Percentiles rank a stretch among this genome's conserved stretches.
Conservation (phyloP, 2,797 vertebrate genomes). For the Falco berigora region DNA sequence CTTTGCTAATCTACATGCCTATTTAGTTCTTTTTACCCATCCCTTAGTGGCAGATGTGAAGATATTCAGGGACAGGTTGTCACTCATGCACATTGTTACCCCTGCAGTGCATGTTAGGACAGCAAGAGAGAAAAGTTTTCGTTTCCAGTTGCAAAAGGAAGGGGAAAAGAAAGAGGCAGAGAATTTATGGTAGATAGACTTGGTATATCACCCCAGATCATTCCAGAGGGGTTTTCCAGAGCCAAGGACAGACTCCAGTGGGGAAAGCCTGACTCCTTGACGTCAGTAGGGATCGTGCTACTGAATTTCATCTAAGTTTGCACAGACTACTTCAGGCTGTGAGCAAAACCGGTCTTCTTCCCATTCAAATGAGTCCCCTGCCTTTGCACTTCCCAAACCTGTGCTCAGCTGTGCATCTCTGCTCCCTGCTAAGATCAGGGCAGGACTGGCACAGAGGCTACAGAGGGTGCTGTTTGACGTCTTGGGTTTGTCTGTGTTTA, state of each 20-base stretch:
- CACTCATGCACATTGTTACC: not conserved
- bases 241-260: not conserved
- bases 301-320: not conserved
- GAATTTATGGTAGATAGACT: not conserved
- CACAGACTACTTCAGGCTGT: not conserved
- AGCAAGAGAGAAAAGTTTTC: not conserved
- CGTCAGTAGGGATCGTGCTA: not conserved
- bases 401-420: not conserved
- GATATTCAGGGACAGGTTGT: not conserved
- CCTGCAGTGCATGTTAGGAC: not conserved
- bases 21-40: not conserved
- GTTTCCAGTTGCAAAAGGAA: not conserved
- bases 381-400: not conserved
- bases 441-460: not conserved
- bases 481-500: not conserved
- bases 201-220: not conserved
- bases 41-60: not conserved
- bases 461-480: not conserved
- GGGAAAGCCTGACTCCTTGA: not conserved
- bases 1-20: not conserved
- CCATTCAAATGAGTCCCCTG: accelerated
- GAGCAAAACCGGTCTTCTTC: not conserved
- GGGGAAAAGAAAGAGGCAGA: accelerated
- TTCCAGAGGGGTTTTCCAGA: not conserved
- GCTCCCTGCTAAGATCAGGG: not conserved